Evolutionary conservation across 2,113 vertebrate genomes (phyloP).

Genomic region (Cryptoleucopteryx plumbea): DNA sequence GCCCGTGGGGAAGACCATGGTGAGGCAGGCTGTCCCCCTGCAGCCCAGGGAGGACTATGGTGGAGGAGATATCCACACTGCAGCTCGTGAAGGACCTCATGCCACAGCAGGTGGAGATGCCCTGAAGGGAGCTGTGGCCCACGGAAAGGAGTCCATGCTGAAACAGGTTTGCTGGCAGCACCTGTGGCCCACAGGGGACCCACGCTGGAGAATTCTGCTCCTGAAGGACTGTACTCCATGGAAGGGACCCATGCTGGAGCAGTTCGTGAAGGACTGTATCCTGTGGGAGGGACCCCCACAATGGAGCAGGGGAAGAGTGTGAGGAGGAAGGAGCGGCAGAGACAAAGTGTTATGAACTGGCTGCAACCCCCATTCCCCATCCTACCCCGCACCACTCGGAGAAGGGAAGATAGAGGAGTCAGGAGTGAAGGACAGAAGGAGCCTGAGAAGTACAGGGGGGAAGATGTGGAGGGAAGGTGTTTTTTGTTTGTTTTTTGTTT

Average conservation of each 20-base stretch:
- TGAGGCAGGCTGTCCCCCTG: background rate
- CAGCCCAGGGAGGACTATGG: accelerated
- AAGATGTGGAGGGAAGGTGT: background rate
- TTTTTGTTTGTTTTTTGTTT: background rate
- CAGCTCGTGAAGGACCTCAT: background rate
- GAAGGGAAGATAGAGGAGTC: background rate
- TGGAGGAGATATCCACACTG: background rate
- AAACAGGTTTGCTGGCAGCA: background rate
- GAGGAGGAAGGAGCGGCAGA: background rate
- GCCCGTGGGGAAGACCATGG: background rate
- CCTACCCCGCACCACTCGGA: accelerated
- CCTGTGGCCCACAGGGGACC: background rate
- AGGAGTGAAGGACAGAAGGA: background rate
- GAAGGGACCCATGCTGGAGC: background rate
- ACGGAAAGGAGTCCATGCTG: background rate
- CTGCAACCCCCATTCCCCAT: background rate
- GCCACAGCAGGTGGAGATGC: background rate
- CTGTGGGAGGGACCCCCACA: background rate
- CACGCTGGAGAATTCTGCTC: accelerated
- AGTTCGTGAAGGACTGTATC: background rate
- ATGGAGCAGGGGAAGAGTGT: background rate
- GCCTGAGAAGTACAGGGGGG: background rate
- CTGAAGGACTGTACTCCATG: background rate
- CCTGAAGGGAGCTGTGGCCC: accelerated
- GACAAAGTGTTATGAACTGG: background rate